Evolutionary conservation across 2,113 vertebrate genomes (phyloP), one percentile per base, ranked within the genome.

Genomic region (Sinocyclocheilus maitianheensis): DNA sequence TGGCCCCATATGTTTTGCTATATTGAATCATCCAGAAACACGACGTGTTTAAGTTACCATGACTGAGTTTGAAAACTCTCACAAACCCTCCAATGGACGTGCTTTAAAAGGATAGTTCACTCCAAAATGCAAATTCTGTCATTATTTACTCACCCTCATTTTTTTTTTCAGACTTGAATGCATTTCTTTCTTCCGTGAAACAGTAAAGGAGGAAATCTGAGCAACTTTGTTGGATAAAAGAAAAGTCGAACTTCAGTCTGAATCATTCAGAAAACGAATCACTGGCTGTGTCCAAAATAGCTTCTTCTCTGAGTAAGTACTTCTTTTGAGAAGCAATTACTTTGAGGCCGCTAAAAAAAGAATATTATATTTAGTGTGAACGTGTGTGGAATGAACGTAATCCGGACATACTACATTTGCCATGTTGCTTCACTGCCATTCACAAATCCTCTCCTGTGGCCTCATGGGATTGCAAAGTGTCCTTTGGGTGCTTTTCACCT

Each of bases 1-100:
- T 87, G 8, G 8, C 74, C 89, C 91, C 91, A 90, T 92, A 91
- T 90, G 88, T 91, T 86, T 84, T 77, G 51, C 84, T 89, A 86
- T 24, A 85, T 53, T 88, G 72, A 88, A 74, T 86, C 58, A 62
- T 51, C 43, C 84, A 74, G 55, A 78, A 86, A 53, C 37, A 71
- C 24, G 2, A 46, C 16, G 14, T 75, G 30, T 86, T 72, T 77
- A 71, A 77, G 24, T 55, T 77, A 77, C 76, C 26, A 16, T 77
- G 14, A 55, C 11, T 77, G 46, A 51, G 43, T 24, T 63, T 48
- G 62, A 67, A 81, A 81, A 48, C 14, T 67, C 60, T 46, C 60
- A 26, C 79, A 46, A 48, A 40, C 34, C 77, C 77, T 43, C 55
- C 34, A 24, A 13, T 48, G 60, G 51, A 51, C 12, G 1, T 76